These are phyloP conservation scores for Caenorhabditis sulstoni DNA, from an alignment of 2,888 invertebrate genomes.

Conservation along the genomic window DNA sequence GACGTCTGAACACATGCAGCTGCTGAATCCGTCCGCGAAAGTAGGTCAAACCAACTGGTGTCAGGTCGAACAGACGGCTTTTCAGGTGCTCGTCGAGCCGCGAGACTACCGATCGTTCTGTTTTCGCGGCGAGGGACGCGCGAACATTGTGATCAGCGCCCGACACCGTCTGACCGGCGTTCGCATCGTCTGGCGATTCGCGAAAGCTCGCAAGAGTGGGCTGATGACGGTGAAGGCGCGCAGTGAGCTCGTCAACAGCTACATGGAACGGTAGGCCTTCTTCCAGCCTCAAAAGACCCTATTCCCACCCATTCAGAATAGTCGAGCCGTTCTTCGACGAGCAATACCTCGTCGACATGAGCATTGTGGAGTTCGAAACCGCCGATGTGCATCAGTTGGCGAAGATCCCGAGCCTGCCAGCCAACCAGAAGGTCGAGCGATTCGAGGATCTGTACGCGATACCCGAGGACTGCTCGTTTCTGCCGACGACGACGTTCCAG, in stretches of 20 bases:
- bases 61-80: too few species aligned
- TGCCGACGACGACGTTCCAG: constrained; percentile 62
- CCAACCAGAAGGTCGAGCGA: constrained; percentile 73
- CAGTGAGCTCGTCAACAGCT: constrained; percentile 68
- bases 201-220: constrained; percentile 76
- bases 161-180: constrained; percentile 67
- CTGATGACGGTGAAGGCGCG: constrained; percentile 73
- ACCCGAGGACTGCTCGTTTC: constrained; percentile 61
- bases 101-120: constrained; percentile 75
- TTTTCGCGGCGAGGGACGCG: constrained; percentile 79
- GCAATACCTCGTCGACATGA: constrained; percentile 67
- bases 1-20: too few species aligned
- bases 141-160: constrained; percentile 79
- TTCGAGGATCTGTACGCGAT: constrained; percentile 68
- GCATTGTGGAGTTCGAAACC: constrained; percentile 72
- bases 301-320: constrained; percentile 54
- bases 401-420: constrained; percentile 75
- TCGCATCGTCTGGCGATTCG: constrained; percentile 79
- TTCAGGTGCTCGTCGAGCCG: constrained; percentile 60
- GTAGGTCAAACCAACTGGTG: too few species aligned
- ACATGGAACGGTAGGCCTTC: constrained; percentile 58
- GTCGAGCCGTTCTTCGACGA: constrained; percentile 71
- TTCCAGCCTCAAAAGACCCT: too few species aligned
- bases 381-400: constrained; percentile 76
- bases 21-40: too few species aligned